Evolutionary conservation across 2,113 vertebrate genomes (phyloP).

Genomic region (Pao palembangensis): DNA sequence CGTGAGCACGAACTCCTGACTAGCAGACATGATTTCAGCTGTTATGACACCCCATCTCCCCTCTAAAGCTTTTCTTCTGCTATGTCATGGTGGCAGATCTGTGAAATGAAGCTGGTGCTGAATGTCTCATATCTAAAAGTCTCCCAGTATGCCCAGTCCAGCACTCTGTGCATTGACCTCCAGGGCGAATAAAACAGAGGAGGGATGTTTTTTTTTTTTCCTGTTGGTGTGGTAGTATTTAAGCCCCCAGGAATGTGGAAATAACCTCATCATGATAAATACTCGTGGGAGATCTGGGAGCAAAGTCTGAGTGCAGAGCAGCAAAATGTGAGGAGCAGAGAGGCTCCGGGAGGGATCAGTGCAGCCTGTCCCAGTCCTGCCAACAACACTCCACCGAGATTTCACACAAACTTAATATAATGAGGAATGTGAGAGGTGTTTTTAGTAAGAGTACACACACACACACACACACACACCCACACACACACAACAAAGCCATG

Average conservation of each 20-base stretch:
- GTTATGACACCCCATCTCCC: background rate
- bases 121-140: too few species aligned
- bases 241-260: constrained; percentile 50
- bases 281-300: constrained; percentile 38
- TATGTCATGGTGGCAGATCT: too few species aligned
- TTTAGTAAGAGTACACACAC: constrained; percentile 1
- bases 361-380: background rate
- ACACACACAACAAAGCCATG: constrained; percentile 1
- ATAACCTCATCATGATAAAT: constrained; percentile 33
- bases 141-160: too few species aligned
- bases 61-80: too few species aligned
- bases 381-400: background rate
- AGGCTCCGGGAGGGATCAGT: constrained; percentile 20
- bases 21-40: background rate
- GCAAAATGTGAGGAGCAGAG: constrained; percentile 18
- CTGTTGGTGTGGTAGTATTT: constrained; percentile 10
- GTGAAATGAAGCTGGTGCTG: too few species aligned
- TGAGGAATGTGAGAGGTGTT: background rate
- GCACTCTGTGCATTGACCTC: too few species aligned
- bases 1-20: background rate
- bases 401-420: constrained; percentile 13
- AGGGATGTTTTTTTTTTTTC: background rate
- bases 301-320: constrained; percentile 7
- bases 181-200: too few species aligned
- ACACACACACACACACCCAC: constrained; percentile 6